These are phyloP conservation scores for Leucosticte australis DNA, from an alignment of 2,113 vertebrate species.

Conservation along the genomic window DNA sequence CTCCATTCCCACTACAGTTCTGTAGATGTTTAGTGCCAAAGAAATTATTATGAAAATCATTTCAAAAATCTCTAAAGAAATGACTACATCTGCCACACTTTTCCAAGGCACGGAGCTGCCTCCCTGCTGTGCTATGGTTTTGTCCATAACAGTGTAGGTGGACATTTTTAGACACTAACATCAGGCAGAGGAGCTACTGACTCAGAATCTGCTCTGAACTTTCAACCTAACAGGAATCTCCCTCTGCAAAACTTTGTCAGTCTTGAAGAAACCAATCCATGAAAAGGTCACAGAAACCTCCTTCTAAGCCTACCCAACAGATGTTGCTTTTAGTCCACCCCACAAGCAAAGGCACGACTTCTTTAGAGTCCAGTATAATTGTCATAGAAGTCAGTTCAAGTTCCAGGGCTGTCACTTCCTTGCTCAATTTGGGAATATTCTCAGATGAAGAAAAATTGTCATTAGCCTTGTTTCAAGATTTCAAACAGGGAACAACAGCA, in stretches of 20 bases:
- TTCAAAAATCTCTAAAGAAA: not conserved
- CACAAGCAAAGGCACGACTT: not conserved
- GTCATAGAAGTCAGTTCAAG: not conserved
- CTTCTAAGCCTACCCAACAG: not conserved
- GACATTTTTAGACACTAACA: conserved; percentile 23
- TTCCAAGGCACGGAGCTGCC: not conserved
- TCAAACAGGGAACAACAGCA: not conserved
- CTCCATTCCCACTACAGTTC: not conserved
- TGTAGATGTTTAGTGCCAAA: not conserved
- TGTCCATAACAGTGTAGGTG: not conserved
- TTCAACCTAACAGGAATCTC: not conserved
- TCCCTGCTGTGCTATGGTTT: not conserved
- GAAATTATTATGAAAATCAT: not conserved
- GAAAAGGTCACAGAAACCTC: not conserved
- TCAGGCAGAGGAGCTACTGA: conserved; percentile 14
- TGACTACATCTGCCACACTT: not conserved
- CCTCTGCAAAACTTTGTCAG: not conserved
- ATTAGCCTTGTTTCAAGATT: not conserved
- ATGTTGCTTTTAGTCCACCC: not conserved
- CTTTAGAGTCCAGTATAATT: not conserved
- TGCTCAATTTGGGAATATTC: not conserved
- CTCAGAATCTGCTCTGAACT: not conserved
- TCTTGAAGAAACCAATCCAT: not conserved
- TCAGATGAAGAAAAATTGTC: not conserved
- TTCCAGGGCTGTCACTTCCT: not conserved